Percentiles rank a stretch among this genome's conserved stretches.
These are phyloP conservation scores for human DNA, from an alignment of 2,113 vertebrate species.

Conservation along the genomic window GRCh38 chr2:173769001-173769500, in stretches of 20 bases:
- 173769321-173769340: neutral
- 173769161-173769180: neutral
- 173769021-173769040: neutral
- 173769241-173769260: neutral
- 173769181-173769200: neutral
- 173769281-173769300: neutral
- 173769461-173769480: neutral
- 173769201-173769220: neutral
- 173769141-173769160: neutral
- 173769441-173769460: neutral
- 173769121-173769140: neutral
- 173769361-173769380: neutral
- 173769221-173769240: neutral
- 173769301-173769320: neutral
- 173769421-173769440: neutral
- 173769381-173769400: neutral
- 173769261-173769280: neutral
- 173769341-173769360: neutral
- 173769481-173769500: neutral
- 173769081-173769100: neutral
- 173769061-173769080: neutral
- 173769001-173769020: neutral
- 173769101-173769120: neutral
- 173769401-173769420: neutral
- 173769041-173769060: conserved; percentile 10